Percentiles rank a stretch among this genome's conserved stretches.
These are phyloP conservation scores for Dinomys branickii DNA, from an alignment of 2,113 vertebrate genomes.

Conservation along the genomic window DNA sequence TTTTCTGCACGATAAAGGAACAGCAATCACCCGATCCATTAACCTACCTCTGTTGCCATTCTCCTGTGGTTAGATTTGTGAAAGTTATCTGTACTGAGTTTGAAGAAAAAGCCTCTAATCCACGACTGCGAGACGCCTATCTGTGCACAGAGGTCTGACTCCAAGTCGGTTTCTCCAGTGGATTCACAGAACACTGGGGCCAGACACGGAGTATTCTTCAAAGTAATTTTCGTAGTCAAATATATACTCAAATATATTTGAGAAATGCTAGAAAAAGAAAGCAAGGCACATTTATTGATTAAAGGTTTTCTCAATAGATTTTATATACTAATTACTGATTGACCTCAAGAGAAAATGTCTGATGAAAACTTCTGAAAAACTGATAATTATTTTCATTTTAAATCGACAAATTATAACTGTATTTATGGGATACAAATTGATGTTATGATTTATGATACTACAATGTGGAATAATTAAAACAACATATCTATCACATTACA, in stretches of 20 bases:
- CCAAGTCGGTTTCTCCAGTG: neutral
- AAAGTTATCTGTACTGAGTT: neutral
- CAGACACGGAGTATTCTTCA: neutral
- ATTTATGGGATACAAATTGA: neutral
- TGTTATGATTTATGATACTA: neutral
- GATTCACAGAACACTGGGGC: neutral
- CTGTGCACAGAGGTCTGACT: neutral
- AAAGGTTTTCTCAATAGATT: neutral
- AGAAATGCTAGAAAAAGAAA: conserved; percentile 14
- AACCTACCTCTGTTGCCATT: neutral
- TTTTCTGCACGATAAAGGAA: neutral
- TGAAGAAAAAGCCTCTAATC: neutral
- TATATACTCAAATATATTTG: neutral
- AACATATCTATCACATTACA: neutral
- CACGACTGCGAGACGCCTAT: too few species aligned
- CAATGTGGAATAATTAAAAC: neutral
- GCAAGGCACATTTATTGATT: neutral
- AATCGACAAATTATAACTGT: neutral
- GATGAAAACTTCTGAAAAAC: neutral
- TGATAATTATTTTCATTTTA: neutral
- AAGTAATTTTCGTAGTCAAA: neutral
- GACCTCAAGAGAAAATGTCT: neutral
- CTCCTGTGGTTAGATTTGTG: neutral
- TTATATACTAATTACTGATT: neutral
- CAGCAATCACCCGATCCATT: neutral